Base-by-base conservation (phyloP, 2,113 vertebrate species). In the Motacilla tschutschensis region DNA sequence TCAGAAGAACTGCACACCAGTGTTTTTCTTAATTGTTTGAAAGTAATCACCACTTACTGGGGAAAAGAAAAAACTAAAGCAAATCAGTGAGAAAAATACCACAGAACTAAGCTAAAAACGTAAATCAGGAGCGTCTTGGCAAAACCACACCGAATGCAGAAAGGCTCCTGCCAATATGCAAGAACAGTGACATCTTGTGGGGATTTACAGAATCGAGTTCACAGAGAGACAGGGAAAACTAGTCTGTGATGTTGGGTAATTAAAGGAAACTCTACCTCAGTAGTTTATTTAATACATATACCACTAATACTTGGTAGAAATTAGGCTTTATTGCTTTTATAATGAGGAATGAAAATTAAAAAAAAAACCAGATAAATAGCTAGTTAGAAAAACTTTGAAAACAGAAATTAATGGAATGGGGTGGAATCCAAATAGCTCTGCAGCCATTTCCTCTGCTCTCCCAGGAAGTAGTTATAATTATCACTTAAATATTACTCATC, bases 261-360 rank as follows among this genome's bases (percentile, higher is more conserved):
- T 79, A 74, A 83, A 85, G 73, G 40, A 93, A 85, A 82, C n/a
- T 31, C 53, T 79, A 48, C 58, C 76, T 76, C 63, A 78, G 22
- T 48, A 80, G 31, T 80, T 93, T 44, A 92, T 88, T 94, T 78
- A 93, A 92, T 87, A 95, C 67, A 92, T 81, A 69, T 88, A 83
- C 75, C 59, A 88, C 85, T 85, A 86, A 47, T 67, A 89, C 92
- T 94, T 95, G 84, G 87, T 95, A 97, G 86, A 95, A 96, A 96
- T 95, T 67, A 95, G 86, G 91, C 73, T 96, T 97, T 97, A 96
- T 96, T 97, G 96, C 96, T 96, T 95, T 95, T 94, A 87, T 93
- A 94, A 95, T 89, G 90, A 94, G 67, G 64, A 94, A 90, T 90
- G 63, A 75, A 93, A 92, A 57, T 74, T 25, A 36, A 46, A 55